phyloP scores from a whole-genome alignment of 2,113 vertebrate species.

The Corynorhinus townsendii region DNA sequence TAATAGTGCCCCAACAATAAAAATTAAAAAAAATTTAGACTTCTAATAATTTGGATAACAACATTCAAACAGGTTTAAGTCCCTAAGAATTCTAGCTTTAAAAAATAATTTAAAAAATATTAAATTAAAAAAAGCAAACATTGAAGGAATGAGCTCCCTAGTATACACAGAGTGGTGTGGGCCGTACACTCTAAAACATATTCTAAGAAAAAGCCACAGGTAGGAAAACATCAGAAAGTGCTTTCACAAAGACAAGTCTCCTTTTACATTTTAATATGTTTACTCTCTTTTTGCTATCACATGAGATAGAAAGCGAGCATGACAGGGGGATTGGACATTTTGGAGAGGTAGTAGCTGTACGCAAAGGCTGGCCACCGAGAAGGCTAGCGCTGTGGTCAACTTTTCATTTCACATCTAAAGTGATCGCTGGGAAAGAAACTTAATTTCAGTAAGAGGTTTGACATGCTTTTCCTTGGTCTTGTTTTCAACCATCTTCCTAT shows the following conservation, averaged over 20 bases:
- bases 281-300: not conserved
- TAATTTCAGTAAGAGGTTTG: not conserved
- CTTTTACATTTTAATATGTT: not conserved
- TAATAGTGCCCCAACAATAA: not conserved
- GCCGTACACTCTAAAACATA: not conserved
- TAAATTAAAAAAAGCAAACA: not conserved
- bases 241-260: not conserved
- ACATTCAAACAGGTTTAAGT: not conserved
- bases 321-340: not conserved
- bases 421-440: not conserved
- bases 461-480: not conserved
- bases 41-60: not conserved
- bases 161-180: not conserved
- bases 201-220: not conserved
- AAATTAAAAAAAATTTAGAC: not conserved
- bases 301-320: not conserved
- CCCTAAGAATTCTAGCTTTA: not conserved
- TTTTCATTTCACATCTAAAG: not conserved
- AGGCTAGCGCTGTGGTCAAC: not conserved
- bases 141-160: not conserved
- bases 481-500: not conserved
- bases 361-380: not conserved
- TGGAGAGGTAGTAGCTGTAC: not conserved
- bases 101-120: constrained; percentile 1
- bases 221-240: not conserved